Conservation (phyloP, 1,140 invertebrate species). For the Drosophila ironensis region DNA sequence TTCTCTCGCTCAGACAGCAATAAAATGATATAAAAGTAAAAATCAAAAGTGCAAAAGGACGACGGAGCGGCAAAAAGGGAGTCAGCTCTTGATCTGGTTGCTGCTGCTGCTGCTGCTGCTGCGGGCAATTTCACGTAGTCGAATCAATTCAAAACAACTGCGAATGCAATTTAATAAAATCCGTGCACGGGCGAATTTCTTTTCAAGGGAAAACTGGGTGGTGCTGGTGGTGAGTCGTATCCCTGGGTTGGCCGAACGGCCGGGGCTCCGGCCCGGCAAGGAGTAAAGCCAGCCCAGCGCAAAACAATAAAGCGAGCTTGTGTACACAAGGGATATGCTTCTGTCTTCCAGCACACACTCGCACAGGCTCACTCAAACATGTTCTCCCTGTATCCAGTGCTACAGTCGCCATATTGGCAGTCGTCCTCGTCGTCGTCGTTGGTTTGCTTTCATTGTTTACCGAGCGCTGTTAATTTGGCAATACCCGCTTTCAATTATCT, state of each 20-base stretch:
- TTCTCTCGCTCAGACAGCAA: constrained; percentile 34
- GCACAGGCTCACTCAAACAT: constrained; percentile 9
- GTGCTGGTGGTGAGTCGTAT: constrained; percentile 5
- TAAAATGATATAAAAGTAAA: constrained; percentile 69
- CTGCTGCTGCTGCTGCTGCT: constrained; percentile 19
- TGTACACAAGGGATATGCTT: constrained; percentile 81
- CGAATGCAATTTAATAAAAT: constrained; percentile 82
- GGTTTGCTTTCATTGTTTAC: constrained; percentile 63
- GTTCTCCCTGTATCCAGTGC: constrained; percentile 23
- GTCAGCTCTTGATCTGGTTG: constrained; percentile 28
- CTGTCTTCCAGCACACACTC: constrained; percentile 53
- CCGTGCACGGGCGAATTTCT: constrained; percentile 69
- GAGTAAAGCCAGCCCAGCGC: constrained; percentile 65
- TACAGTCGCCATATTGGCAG: constrained; percentile 70
- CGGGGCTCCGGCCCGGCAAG: constrained; percentile 31
- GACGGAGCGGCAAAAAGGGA: constrained; percentile 23
- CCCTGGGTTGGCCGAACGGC: constrained; percentile 2
- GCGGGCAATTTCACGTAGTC: constrained; percentile 68
- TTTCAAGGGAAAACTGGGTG: constrained; percentile 52
- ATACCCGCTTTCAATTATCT: constrained; percentile 82
- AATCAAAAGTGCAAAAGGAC: constrained; percentile 59
- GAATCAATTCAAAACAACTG: constrained; percentile 81
- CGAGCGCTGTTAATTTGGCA: constrained; percentile 81
- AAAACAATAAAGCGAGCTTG: constrained; percentile 81
- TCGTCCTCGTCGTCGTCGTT: not conserved